Evolutionary conservation across 2,113 vertebrate species (phyloP).

Genomic region (Chlamydotis undulata): DNA sequence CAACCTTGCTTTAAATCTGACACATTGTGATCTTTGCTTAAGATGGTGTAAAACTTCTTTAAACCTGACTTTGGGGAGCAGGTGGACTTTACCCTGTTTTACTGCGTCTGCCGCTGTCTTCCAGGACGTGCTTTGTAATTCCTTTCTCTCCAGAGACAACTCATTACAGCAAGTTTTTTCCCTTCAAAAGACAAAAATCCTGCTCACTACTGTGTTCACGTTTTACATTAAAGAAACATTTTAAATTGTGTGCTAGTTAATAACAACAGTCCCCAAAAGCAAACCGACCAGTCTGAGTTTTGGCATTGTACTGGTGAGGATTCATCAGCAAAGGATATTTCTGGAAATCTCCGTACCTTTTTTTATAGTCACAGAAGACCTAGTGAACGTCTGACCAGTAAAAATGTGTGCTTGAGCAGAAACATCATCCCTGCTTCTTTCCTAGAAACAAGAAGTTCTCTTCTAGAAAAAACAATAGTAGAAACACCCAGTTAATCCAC

Average conservation of each 20-base stretch:
- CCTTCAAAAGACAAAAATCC: neutral
- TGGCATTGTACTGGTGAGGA: neutral
- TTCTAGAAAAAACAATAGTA: conserved; percentile 43
- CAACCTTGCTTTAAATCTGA: neutral
- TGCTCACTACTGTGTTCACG: neutral
- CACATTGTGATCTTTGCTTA: neutral
- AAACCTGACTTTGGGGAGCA: neutral
- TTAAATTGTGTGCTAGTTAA: neutral
- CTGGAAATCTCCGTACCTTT: neutral
- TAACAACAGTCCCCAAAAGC: neutral
- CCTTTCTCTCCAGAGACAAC: neutral
- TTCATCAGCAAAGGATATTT: neutral
- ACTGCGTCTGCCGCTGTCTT: neutral
- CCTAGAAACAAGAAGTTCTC: conserved; percentile 47
- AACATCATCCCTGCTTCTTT: neutral
- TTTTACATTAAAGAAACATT: neutral
- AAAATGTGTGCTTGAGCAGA: neutral
- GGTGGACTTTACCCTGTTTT: neutral
- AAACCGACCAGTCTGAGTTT: neutral
- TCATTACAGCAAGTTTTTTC: neutral
- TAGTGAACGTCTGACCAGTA: neutral
- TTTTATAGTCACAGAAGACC: neutral
- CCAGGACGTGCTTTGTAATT: neutral
- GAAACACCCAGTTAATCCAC: conserved; percentile 14
- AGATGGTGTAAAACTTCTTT: neutral